A percentile compares a stretch with the other conserved stretches of the same genome.
Evolutionary conservation across 2,888 invertebrate genomes (phyloP).

Genomic region (Drosophila helvetica): DNA sequence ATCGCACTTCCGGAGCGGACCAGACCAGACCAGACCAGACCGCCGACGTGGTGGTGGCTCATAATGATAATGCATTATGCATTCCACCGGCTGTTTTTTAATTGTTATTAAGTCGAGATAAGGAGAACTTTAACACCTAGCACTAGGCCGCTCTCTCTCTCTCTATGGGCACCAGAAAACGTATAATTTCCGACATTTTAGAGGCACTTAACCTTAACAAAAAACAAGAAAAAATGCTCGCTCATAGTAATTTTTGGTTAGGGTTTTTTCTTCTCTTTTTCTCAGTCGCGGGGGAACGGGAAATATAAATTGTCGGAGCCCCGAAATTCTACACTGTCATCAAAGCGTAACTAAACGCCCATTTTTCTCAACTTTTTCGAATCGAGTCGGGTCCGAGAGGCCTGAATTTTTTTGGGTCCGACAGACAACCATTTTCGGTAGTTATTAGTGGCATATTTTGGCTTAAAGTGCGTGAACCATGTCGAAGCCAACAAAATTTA

Average conservation of each 20-base stretch:
- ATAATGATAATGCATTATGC: constrained; percentile 75
- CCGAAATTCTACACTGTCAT: constrained; percentile 81
- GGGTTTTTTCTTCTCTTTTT: constrained; percentile 29
- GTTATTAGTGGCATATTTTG: constrained; percentile 80
- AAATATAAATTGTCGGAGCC: constrained; percentile 69
- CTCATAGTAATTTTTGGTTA: constrained; percentile 45
- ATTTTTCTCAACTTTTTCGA: constrained; percentile 71
- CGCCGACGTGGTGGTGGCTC: constrained; percentile 62
- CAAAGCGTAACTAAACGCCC: constrained; percentile 84
- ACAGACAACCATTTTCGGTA: constrained; percentile 74
- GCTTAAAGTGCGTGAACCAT: constrained; percentile 80
- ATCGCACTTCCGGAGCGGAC: constrained; percentile 47
- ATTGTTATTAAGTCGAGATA: constrained; percentile 63
- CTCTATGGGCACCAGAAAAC: constrained; percentile 61
- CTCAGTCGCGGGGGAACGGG: constrained; percentile 56
- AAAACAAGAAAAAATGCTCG: constrained; percentile 44
- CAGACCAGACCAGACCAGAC: constrained; percentile 49
- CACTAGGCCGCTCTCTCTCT: constrained; percentile 17
- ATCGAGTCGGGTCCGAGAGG: constrained; percentile 16
- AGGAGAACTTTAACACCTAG: constrained; percentile 69
- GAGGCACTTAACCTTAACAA: constrained; percentile 63
- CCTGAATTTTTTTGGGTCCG: constrained; percentile 36
- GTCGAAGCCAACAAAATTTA: constrained; percentile 75
- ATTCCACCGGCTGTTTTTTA: constrained; percentile 57
- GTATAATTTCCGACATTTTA: constrained; percentile 69